A percentile compares a stretch with the other conserved stretches of the same genome.
Conservation (phyloP, 2,888 invertebrate genomes). For the Cataglyphis altisquamis region DNA sequence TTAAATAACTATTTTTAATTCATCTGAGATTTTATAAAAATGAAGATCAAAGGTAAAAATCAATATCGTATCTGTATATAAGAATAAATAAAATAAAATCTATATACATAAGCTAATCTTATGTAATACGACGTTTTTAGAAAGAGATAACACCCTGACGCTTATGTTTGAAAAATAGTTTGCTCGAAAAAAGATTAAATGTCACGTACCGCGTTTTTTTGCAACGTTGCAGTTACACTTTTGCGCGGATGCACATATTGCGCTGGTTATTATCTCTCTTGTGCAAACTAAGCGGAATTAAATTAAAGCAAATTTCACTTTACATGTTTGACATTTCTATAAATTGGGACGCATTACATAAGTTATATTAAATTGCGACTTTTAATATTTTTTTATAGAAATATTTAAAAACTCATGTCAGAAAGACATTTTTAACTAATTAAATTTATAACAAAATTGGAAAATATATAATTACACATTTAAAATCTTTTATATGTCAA, state of each 20-base stretch:
- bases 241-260: constrained; percentile 12
- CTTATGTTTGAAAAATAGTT: constrained; percentile 8
- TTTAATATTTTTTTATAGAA: not conserved
- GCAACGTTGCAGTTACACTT: constrained; percentile 11
- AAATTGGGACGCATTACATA: not conserved
- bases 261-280: not conserved
- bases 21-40: not conserved
- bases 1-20: not conserved
- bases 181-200: constrained; percentile 22
- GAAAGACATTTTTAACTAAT: not conserved
- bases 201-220: not conserved
- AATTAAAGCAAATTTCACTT: constrained; percentile 38
- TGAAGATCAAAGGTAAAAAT: not conserved
- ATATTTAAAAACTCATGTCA: not conserved
- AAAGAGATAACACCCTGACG: not conserved
- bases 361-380: not conserved
- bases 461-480: not conserved
- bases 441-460: not conserved
- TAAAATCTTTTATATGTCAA: not conserved
- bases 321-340: not conserved
- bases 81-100: not conserved
- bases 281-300: constrained; percentile 15
- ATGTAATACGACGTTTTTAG: not conserved
- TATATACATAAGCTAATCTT: not conserved
- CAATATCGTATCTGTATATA: not conserved